Base-by-base conservation (phyloP, 2,888 invertebrate species). In the Drosophila mettleri region DNA sequence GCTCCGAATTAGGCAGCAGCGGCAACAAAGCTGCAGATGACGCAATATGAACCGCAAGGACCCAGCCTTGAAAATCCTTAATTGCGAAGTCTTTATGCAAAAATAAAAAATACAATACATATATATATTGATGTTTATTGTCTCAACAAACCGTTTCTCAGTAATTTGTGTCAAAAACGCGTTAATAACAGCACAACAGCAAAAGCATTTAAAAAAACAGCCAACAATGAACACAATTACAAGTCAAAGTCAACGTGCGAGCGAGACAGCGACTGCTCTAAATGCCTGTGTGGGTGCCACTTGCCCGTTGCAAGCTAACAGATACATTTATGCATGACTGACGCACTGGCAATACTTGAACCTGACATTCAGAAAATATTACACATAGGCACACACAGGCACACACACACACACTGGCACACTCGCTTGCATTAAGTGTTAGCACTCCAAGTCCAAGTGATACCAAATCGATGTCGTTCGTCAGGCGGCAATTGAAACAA, bases 81-180 rank as follows among this genome's bases (percentile, higher is more conserved):
- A 88, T 88, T 88, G 88, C 41, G 36, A 58, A 8, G 58, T 52
- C 36, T 41, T 51, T 46, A 55, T 46, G 34, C n/a, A 36, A 33
- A 22, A 52, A n/a, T 16, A 18, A 9, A 48, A 64, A 69, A 79
- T n/a, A n/a, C n/a, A n/a, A n/a, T n/a, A n/a, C n/a, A n/a, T n/a
- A n/a, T n/a, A n/a, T n/a, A n/a, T n/a, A n/a, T 74, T 87, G 65
- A 74, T 64, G 74, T 81, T 84, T 81, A 81, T 87, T 81, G 80
- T 73, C 61, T 43, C 67, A 57, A 24, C 64, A 58, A 53, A 71
- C 46, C 58, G 78, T 57, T 41, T 46, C 57, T 27, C 70, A 63
- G 61, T 55, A 51, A 58, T 58, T 45, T 49, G 49, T 55, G 59
- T 69, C 59, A 67, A 57, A 55, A 63, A 34, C 51, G 57, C 68